These are phyloP conservation scores for Standfussiana lucernea DNA, from an alignment of 2,888 invertebrate genomes.

Conservation along the genomic window DNA sequence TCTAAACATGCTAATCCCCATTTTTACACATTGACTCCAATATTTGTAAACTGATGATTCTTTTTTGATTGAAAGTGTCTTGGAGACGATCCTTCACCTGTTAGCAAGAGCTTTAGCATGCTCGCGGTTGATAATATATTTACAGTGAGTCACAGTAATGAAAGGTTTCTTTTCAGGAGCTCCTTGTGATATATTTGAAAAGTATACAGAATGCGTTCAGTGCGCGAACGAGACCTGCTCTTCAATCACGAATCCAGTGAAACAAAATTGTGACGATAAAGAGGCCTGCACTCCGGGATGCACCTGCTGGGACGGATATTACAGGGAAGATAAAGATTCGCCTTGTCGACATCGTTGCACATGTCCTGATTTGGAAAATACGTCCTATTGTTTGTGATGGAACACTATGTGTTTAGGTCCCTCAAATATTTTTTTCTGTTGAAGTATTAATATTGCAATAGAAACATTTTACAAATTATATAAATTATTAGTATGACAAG, in stretches of 20 bases:
- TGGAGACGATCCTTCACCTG: neutral
- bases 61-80: neutral
- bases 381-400: neutral
- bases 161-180: neutral
- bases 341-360: neutral
- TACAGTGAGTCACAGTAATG: neutral
- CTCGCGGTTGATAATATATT: neutral
- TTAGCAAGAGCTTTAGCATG: neutral
- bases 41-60: neutral
- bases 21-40: neutral
- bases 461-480: neutral
- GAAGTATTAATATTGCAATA: neutral
- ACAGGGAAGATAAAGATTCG: neutral
- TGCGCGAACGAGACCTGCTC: constrained; percentile 8
- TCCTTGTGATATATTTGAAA: neutral
- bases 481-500: neutral
- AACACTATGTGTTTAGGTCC: neutral
- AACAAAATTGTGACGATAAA: neutral
- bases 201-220: constrained; percentile 4
- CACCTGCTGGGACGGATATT: constrained; percentile 3
- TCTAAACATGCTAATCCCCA: neutral
- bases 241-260: neutral
- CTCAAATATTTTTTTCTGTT: neutral
- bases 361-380: neutral
- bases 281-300: constrained; percentile 2